Conservation (phyloP, 2,888 invertebrate genomes). For the Agonopterix subpropinquella region DNA sequence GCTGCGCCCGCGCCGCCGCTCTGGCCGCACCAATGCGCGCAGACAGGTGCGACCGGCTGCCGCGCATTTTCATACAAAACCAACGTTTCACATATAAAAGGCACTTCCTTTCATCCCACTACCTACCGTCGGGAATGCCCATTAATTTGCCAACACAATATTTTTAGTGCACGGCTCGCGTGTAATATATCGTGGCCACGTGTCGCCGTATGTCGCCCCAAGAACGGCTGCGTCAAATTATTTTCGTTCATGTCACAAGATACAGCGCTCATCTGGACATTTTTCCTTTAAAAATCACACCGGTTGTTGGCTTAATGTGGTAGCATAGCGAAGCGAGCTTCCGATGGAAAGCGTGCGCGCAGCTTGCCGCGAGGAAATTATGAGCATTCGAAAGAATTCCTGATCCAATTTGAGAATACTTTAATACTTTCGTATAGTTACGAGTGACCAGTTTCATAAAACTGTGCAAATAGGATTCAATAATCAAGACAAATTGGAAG, state of each 20-base stretch:
- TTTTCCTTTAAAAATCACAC: slow-evolving; percentile 72
- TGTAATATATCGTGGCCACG: slow-evolving; percentile 75
- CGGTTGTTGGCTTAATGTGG: slow-evolving; percentile 57
- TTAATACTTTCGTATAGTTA: too few species aligned
- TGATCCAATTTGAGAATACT: slow-evolving; percentile 7
- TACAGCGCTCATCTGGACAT: slow-evolving; percentile 72
- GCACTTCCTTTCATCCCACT: slow-evolving; percentile 75
- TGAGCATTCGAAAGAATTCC: slow-evolving; percentile 1
- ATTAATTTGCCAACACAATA: slow-evolving; percentile 77
- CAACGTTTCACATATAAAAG: slow-evolving; percentile 74
- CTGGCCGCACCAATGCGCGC: slow-evolving; percentile 43
- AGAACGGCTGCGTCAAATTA: slow-evolving; percentile 74
- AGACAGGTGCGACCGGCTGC: slow-evolving; percentile 74
- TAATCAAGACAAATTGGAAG: too few species aligned
- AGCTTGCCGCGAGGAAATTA: slow-evolving; percentile 8
- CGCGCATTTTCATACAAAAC: slow-evolving; percentile 71
- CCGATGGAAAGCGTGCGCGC: slow-evolving; percentile 46
- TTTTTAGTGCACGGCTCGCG: slow-evolving; percentile 74
- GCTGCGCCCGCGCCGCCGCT: slow-evolving; percentile 16
- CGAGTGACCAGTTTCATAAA: too few species aligned
- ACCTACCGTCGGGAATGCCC: slow-evolving; percentile 74
- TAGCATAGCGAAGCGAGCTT: slow-evolving; percentile 45
- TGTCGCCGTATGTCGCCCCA: slow-evolving; percentile 73
- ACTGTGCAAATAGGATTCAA: too few species aligned
- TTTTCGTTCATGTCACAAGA: slow-evolving; percentile 75